These are phyloP conservation scores for Sinocyclocheilus anshuiensis DNA, from an alignment of 2,113 vertebrate genomes.

Conservation along the genomic window DNA sequence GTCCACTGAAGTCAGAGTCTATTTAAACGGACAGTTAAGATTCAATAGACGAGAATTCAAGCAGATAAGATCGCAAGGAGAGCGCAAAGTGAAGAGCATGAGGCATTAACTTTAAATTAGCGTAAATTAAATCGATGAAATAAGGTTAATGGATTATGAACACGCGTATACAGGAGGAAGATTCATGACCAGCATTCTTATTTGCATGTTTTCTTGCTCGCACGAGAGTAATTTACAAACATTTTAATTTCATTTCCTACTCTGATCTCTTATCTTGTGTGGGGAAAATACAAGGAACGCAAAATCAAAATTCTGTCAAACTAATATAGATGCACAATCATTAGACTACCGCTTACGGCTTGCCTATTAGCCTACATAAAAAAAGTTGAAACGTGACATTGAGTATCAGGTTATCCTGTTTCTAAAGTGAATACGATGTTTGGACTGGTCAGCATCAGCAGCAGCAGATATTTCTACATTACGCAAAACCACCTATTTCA, in stretches of 20 bases:
- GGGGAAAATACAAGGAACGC: not conserved
- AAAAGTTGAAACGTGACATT: constrained; percentile 6
- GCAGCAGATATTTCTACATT: not conserved
- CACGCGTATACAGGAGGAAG: not conserved
- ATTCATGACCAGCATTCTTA: not conserved
- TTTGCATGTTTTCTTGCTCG: not conserved
- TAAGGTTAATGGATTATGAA: not conserved
- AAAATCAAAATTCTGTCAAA: not conserved
- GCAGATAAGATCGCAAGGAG: not conserved
- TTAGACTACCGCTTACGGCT: not conserved
- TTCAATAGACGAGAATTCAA: not conserved
- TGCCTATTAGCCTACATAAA: not conserved
- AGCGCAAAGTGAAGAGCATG: not conserved
- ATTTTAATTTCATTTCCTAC: not conserved
- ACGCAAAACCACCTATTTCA: not conserved
- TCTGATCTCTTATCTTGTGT: not conserved
- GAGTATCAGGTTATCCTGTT: not conserved
- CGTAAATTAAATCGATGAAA: not conserved
- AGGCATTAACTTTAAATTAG: not conserved
- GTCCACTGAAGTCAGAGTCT: not conserved
- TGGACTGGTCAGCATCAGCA: not conserved
- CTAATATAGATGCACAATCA: not conserved
- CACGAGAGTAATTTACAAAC: not conserved
- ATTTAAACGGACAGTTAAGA: not conserved
- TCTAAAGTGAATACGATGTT: not conserved